Base-by-base conservation (phyloP, 2,888 invertebrate genomes). In the Imbricaverruca yamaguchii region DNA sequence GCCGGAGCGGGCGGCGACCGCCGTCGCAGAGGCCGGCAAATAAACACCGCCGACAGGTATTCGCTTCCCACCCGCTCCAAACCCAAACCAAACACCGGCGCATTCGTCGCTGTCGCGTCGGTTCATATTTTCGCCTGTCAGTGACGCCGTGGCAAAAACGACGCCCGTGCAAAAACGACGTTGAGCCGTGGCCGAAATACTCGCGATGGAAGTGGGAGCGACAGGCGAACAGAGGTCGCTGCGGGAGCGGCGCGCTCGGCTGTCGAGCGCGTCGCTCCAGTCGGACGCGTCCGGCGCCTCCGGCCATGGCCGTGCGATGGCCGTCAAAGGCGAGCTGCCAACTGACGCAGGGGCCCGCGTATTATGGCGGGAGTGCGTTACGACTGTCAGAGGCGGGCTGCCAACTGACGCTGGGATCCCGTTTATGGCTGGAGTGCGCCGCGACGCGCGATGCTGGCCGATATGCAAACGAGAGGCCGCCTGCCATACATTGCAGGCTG, bases 81-180 rank as follows among this genome's bases (percentile, higher is more conserved):
- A 39, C 39, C 39, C 39, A 39, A 39, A 15, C 74, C 74, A 74
- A 55, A 55, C 74, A 74, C 53, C 74, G 21, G 12, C 74, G 55
- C 74, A 53, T 55, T n/a, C 74, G 74, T 55, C 74, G 74, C 74
- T 74, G 74, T 74, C 74, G 74, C 55, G 53, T 15, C 53, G 53
- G 74, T 15, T 74, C 74, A 74, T 74, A 74, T 74, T 74, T 74
- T 74, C 74, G 53, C 11, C 74, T 74, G 74, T 74, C 74, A 74
- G 53, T 74, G 74, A 6, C 15, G 53, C 15, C 18, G 69, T 55
- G 55, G 55, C 55, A 74, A 74, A 74, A 74, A 74, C 74, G 74
- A 12, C 69, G 13, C 25, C 25, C 39, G 69, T 12, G 11, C 12
- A 67, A 67, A 67, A 23, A 25, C 23, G 12, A 3, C 23, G 67